Conservation (phyloP, 64 coral and sea anemone genomes). For the Astreopora myriophthalma region DNA sequence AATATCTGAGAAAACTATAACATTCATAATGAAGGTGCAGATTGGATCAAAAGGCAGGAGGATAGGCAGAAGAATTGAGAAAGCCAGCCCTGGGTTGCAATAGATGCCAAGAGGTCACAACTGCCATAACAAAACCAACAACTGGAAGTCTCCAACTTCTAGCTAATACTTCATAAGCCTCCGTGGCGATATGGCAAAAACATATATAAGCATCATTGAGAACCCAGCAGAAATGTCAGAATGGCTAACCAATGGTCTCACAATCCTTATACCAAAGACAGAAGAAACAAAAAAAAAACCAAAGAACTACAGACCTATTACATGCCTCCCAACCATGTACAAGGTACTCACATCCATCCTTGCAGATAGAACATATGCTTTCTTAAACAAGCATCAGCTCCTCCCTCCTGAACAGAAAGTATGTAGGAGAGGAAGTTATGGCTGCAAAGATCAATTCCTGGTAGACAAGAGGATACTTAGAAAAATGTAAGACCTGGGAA, state of each 20-base stretch:
- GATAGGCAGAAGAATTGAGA: background rate
- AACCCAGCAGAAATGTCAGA: background rate
- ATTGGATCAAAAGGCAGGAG: slow-evolving; percentile 2
- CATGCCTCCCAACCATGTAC: slow-evolving; percentile 16
- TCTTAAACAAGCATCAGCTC: background rate
- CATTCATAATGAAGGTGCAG: background rate
- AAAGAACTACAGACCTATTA: background rate
- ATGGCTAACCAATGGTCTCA: background rate
- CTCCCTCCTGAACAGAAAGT: background rate
- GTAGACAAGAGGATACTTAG: background rate
- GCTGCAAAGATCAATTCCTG: slow-evolving; percentile 17
- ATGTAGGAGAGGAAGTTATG: slow-evolving; percentile 8
- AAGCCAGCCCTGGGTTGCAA: background rate
- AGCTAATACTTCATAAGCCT: background rate
- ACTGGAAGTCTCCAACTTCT: slow-evolving; percentile 25
- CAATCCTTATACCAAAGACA: background rate
- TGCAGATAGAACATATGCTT: background rate
- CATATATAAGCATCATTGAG: background rate
- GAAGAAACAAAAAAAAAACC: slow-evolving; percentile 4
- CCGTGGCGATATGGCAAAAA: background rate
- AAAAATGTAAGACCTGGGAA: background rate
- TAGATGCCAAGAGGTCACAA: background rate
- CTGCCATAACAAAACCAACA: background rate
- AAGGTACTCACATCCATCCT: slow-evolving; percentile 9
- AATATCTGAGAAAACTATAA: slow-evolving; percentile 8